phyloP scores from a whole-genome alignment of 2,113 vertebrate species.

The Ophiodon elongatus region DNA sequence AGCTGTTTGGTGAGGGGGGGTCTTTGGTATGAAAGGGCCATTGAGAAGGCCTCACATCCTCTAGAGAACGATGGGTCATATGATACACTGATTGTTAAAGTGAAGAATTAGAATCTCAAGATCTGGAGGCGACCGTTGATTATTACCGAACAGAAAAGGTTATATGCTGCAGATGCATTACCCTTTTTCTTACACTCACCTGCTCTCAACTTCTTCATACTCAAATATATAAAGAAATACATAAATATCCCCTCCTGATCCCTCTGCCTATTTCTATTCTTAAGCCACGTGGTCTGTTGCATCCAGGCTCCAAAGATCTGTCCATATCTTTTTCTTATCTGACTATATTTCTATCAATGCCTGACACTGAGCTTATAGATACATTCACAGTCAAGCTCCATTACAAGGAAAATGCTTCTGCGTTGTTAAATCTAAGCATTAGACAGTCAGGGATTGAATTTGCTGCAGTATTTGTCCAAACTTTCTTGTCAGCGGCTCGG shows the following conservation, averaged over 20 bases:
- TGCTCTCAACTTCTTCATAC: slow-evolving; percentile 24
- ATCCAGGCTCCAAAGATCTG: slow-evolving; percentile 25
- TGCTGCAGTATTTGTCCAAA: slow-evolving; percentile 31
- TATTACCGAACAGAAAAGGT: neutral
- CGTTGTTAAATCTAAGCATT: slow-evolving; percentile 24
- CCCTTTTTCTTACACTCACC: slow-evolving; percentile 14
- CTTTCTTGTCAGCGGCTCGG: slow-evolving; percentile 23
- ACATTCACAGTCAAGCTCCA: slow-evolving; percentile 22
- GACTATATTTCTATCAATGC: slow-evolving; percentile 13
- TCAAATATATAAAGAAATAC: too few species aligned
- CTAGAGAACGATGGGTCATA: slow-evolving; percentile 26
- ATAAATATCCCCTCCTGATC: slow-evolving; percentile 41
- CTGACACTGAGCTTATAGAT: slow-evolving; percentile 25
- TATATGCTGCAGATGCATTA: neutral
- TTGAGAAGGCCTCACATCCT: slow-evolving; percentile 35
- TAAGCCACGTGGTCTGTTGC: slow-evolving; percentile 43
- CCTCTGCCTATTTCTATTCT: slow-evolving; percentile 1
- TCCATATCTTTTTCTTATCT: slow-evolving; percentile 5
- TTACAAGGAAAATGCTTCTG: slow-evolving; percentile 20
- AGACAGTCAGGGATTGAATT: slow-evolving; percentile 39
- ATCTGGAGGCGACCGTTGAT: neutral
- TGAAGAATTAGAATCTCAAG: slow-evolving; percentile 17
- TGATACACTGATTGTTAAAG: slow-evolving; percentile 36
- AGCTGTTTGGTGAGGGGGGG: slow-evolving; percentile 1
- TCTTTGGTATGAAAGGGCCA: slow-evolving; percentile 28